Percentiles rank a stretch among this genome's conserved stretches.
phyloP scores from a whole-genome alignment of 2,797 vertebrate genomes.

The Tadarida brasiliensis region DNA sequence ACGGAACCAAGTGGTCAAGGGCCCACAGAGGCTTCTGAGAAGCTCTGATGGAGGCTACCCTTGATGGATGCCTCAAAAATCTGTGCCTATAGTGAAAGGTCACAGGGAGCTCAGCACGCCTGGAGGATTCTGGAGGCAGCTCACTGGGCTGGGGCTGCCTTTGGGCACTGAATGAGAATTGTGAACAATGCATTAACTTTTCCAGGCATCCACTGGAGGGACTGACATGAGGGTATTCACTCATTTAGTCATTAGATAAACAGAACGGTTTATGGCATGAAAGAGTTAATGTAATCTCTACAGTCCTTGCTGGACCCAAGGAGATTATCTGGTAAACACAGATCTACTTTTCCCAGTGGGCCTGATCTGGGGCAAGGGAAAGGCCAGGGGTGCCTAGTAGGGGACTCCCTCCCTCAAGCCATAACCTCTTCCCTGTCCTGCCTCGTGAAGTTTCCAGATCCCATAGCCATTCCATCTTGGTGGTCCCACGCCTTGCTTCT shows the following conservation, averaged over 20 bases:
- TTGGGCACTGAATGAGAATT: neutral
- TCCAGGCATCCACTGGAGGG: neutral
- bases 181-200: slow-evolving; percentile 1
- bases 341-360: neutral
- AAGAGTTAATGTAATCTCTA: slow-evolving; percentile 6
- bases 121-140: neutral
- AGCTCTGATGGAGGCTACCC: neutral
- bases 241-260: neutral
- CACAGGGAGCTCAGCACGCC: neutral
- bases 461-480: neutral
- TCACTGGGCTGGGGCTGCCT: neutral
- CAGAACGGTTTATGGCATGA: neutral
- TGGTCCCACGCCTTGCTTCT: neutral
- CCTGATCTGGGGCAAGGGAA: slow-evolving; percentile 10
- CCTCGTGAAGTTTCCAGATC: neutral
- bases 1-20: neutral
- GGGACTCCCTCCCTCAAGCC: slow-evolving; percentile 18
- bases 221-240: neutral
- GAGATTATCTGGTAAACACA: neutral
- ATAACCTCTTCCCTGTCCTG: neutral
- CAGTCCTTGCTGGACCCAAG: neutral
- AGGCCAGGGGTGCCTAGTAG: neutral
- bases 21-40: neutral
- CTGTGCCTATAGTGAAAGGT: neutral
- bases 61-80: neutral